Evolutionary conservation across 2,113 vertebrate species (phyloP).

Genomic region (Aramus guarauna): DNA sequence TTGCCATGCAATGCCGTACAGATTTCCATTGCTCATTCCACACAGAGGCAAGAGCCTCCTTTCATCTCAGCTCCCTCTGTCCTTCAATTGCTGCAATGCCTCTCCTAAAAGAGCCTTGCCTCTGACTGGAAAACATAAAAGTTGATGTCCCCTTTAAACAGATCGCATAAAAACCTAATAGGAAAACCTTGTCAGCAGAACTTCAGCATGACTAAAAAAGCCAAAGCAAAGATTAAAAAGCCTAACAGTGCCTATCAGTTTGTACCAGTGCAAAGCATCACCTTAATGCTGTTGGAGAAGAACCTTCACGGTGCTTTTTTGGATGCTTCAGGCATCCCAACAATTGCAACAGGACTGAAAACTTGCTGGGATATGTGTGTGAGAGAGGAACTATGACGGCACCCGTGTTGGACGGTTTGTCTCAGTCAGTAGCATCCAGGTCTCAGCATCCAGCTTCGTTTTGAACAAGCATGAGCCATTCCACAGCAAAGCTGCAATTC

Average conservation of each 20-base stretch:
- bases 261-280: background rate
- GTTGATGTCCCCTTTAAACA: constrained; percentile 50
- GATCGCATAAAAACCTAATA: constrained; percentile 8
- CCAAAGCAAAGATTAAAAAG: constrained; percentile 44
- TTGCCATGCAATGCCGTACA: background rate
- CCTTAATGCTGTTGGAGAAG: background rate
- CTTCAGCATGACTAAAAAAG: background rate
- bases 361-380: background rate
- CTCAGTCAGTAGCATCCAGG: background rate
- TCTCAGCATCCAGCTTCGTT: background rate
- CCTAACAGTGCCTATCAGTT: constrained; percentile 13
- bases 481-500: background rate
- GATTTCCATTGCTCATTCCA: constrained; percentile 19
- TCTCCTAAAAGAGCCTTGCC: background rate
- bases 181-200: constrained; percentile 50
- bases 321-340: background rate
- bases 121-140: constrained; percentile 34
- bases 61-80: constrained; percentile 58
- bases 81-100: background rate
- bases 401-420: rapidly evolving
- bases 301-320: background rate
- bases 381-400: background rate
- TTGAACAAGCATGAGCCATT: background rate
- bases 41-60: constrained; percentile 1
- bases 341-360: background rate